Conservation (phyloP, 2,113 vertebrate species). For the Ophthalmolycus amberensis region DNA sequence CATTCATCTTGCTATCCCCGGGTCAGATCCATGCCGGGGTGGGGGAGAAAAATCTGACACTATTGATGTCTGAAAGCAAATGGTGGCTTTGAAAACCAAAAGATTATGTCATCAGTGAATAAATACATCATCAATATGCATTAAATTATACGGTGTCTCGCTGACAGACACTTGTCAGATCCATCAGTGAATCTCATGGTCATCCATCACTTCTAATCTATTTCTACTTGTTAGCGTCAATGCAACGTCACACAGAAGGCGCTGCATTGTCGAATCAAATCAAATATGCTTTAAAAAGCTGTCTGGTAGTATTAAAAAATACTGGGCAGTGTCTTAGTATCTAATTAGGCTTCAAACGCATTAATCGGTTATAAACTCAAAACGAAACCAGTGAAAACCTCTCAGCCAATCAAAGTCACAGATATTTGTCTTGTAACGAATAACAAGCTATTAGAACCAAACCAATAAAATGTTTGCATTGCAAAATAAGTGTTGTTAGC, state of each 20-base stretch:
- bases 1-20: slow-evolving; percentile 10
- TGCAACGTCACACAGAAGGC: neutral
- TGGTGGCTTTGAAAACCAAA: neutral
- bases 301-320: neutral
- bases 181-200: neutral
- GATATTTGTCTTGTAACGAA: neutral
- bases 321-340: neutral
- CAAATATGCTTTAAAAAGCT: neutral
- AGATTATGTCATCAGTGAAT: neutral
- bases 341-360: neutral
- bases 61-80: neutral
- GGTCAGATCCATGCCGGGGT: neutral
- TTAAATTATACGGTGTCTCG: neutral
- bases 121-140: neutral
- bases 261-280: neutral
- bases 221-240: neutral
- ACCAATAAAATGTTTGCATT: neutral
- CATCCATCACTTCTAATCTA: neutral
- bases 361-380: neutral
- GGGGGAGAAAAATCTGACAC: neutral
- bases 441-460: neutral
- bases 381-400: neutral
- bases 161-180: neutral
- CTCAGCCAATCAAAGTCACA: neutral
- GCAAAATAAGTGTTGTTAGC: neutral